Percentiles rank a stretch among this genome's conserved stretches.
phyloP scores from a whole-genome alignment of 2,113 vertebrate genomes.

The Peucedramus taeniatus region DNA sequence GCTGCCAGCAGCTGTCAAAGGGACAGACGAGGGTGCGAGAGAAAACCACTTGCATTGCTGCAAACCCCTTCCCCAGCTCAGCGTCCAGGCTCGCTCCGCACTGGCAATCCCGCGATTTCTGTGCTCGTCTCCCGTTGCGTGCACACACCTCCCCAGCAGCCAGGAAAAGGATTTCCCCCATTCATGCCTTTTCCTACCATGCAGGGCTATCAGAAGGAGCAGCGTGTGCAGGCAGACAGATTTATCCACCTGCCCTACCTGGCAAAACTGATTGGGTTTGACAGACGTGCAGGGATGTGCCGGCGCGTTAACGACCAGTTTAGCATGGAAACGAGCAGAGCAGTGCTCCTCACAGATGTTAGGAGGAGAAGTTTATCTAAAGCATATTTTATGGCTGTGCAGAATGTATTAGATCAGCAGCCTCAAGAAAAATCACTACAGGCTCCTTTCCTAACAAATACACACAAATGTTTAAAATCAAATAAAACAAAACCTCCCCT shows the following conservation, averaged over 20 bases:
- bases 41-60: neutral
- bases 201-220: neutral
- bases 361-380: neutral
- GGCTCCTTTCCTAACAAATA: neutral
- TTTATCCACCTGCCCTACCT: slow-evolving; percentile 38
- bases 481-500: neutral
- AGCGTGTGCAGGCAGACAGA: neutral
- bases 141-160: neutral
- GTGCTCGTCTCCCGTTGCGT: neutral
- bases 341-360: neutral
- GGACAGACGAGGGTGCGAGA: neutral
- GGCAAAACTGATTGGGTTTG: slow-evolving; percentile 24
- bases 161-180: neutral
- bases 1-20: slow-evolving; percentile 41
- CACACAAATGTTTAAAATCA: neutral
- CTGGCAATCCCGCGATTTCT: neutral
- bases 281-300: neutral
- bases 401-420: neutral
- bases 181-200: neutral
- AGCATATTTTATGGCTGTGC: neutral
- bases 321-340: slow-evolving; percentile 30
- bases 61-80: neutral
- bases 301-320: slow-evolving; percentile 42
- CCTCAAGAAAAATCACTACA: neutral
- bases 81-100: neutral